phyloP scores from a whole-genome alignment of 2,888 invertebrate genomes.

The Homarus gammarus region DNA sequence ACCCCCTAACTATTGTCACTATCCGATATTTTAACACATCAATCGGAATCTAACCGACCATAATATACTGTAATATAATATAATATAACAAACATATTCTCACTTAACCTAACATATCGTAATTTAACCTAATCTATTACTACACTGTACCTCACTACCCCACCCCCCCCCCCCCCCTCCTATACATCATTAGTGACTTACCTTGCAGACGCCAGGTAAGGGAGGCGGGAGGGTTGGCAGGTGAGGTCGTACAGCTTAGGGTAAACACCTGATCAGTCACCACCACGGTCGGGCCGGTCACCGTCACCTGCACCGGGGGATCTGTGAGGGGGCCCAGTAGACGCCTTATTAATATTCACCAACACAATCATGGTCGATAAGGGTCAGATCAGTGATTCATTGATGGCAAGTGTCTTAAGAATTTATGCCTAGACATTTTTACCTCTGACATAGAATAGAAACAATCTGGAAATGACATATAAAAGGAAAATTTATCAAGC shows the following conservation, averaged over 20 bases:
- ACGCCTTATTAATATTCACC: no score
- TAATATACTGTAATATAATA: no score
- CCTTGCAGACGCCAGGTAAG: constrained; percentile 44
- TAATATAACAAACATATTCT: no score
- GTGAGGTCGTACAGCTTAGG: constrained; percentile 41
- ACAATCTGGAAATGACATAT: no score
- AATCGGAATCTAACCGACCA: no score
- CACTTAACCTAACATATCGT: no score
- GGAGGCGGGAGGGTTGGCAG: constrained; percentile 20
- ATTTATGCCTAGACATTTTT: no score
- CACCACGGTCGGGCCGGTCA: constrained; percentile 36
- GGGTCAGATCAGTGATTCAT: background rate
- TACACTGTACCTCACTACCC: background rate
- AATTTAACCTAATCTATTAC: no score
- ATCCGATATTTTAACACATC: no score
- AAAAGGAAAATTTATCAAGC: no score
- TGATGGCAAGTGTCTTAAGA: background rate
- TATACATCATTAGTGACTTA: background rate
- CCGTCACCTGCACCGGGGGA: constrained; percentile 11
- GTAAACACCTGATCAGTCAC: constrained; percentile 34
- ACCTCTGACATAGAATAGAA: no score
- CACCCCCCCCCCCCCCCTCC: background rate
- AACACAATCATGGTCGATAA: no score
- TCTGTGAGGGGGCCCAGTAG: constrained; percentile 15
- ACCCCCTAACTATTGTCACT: background rate